Base-by-base conservation (phyloP, 2,888 invertebrate species). In the Luperina nickerlii region DNA sequence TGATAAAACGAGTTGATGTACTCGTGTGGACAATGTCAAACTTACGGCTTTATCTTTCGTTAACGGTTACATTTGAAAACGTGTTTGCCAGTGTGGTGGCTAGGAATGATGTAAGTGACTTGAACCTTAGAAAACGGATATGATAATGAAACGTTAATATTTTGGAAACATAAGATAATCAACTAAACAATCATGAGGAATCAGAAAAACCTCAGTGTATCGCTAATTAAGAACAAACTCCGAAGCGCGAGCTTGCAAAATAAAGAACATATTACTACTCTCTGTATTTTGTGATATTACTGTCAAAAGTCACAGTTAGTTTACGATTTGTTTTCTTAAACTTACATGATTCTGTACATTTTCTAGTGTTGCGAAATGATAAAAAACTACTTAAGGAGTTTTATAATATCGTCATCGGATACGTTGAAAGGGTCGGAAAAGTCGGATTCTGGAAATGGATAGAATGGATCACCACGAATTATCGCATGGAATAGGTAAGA, bases 251-350 rank as follows among this genome's bases (percentile, higher is more conserved):
- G 77, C 73, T 81, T 69, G 80, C 83, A 83, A 79, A 81, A 83
- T 79, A 74, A 87, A 71, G 54, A 73, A 74, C 74, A 72, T 57
- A 51, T 54, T 60, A n/a, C 71, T 82, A 38, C 38, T 38, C 38
- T 38, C 38, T 38, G 38, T 38, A 38, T 38, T 38, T 38, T 38
- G 38, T 38, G 38, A 38, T 38, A 38, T 38, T 60, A n/a, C 71
- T 82, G 90, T 84, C 57, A 86, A 80, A 89, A 80, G 24, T 89
- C 81, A 68, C 88, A 88, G 79, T 88, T 86, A 38, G 57, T 68
- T 45, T 68, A 76, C 32, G 74, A 84, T 87, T 89, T 71, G 60
- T 72, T 72, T 82, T 74, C 42, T 38, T 70, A 51, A 68, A 73
- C 54, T 67, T 9, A 62, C 20, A 32, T 42, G 38, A 32, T 62